Evolutionary conservation across 1,140 invertebrate genomes (phyloP), one percentile per base, ranked within the genome.

Genomic region (Penaeus japonicus): DNA sequence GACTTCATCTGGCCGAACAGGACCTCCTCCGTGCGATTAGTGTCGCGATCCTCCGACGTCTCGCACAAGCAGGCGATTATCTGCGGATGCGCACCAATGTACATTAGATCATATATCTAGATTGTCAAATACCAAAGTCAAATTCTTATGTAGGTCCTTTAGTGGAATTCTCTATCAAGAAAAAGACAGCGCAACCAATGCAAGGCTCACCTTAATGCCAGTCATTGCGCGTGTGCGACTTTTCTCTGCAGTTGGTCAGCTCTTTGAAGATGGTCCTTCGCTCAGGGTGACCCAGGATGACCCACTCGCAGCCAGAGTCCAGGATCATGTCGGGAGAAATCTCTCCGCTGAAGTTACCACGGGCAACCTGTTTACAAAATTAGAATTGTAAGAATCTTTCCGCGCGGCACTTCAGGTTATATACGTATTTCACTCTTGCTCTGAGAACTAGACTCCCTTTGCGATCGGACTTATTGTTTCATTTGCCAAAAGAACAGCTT

Each of bases 201-300:
- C n/a, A 12, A 73, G 20, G 53, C 81, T 65, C 10, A 85, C 79
- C 80, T 87, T 87, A 17, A 87, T 70, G 35, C 86, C 86, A 27
- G 86, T 53, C 62, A 18, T 59, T 82, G 78, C 32, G 86, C 79
- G 65, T 87, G 86, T 0, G 86, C 79, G 35, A 87, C 96, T 47
- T 53, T 87, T 87, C 62, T 87, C 62, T 92, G 97, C 95, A 95
- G 94, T 90, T 93, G 94, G 93, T 99, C 97, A 79, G 93, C 94
- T 99, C 99, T 15, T 96, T 95, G 93, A 99, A 99, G 81, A 99
- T 96, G 91, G 98, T 96, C 91, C 99, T 95, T 91, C 99, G 95
- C 93, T 99, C 99, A 12, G 98, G 99, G 92, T 99, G 99, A 0
- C 99, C 99, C 39, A 99, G 92, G 91, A 99, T 99, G 0, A 99